Evolutionary conservation across 2,888 invertebrate species (phyloP).

Genomic region (Papilio protenor): DNA sequence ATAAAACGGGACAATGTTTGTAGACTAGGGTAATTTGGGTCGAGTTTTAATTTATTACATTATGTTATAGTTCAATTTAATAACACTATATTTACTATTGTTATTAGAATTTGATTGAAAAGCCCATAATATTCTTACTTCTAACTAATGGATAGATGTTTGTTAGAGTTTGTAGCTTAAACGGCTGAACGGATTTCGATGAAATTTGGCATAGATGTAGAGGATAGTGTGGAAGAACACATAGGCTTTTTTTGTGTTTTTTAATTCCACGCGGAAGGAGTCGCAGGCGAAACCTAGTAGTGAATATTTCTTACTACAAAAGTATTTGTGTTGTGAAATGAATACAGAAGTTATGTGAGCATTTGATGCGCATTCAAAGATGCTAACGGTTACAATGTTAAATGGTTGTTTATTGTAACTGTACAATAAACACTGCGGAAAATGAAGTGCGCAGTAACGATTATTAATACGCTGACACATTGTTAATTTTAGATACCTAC

Average conservation of each 20-base stretch:
- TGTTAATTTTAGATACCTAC: conserved; percentile 36
- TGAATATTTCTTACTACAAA: not conserved
- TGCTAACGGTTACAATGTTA: conserved; percentile 14
- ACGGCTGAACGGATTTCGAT: too few relatives aligned
- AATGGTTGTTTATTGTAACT: conserved; percentile 19
- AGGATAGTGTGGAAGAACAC: too few relatives aligned
- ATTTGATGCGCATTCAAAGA: conserved; percentile 9
- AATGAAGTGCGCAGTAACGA: conserved; percentile 32
- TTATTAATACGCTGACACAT: conserved; percentile 41
- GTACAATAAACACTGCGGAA: conserved; percentile 17
- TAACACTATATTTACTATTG: not conserved
- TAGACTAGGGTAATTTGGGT: not conserved
- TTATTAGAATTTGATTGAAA: not conserved
- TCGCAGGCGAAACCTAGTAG: too few relatives aligned
- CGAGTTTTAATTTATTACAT: not conserved
- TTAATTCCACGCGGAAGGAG: too few relatives aligned
- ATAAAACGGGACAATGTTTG: not conserved
- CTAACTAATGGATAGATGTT: too few relatives aligned
- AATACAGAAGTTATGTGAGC: not conserved
- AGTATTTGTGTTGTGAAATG: not conserved
- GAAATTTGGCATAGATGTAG: too few relatives aligned
- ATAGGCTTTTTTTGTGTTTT: too few relatives aligned
- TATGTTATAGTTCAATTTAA: not conserved
- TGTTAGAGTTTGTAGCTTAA: too few relatives aligned
- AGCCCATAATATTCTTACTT: not conserved